Base-by-base conservation (phyloP, 2,888 invertebrate species). In the Dynastes hyllus region DNA sequence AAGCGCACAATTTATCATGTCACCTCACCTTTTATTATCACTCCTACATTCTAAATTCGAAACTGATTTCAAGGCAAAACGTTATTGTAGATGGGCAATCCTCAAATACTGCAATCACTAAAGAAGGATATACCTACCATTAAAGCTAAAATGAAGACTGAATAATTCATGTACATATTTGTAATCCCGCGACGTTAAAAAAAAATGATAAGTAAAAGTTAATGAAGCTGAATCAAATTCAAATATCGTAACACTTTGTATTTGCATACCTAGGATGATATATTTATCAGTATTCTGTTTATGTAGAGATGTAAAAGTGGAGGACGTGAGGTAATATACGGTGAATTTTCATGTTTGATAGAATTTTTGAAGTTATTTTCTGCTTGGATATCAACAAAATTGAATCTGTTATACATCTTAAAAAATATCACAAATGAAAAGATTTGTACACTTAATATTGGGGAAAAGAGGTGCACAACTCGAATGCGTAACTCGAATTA, bases 111-210 rank as follows among this genome's bases (percentile, higher is more conserved):
- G 70, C 76, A 79, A 70, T 79, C 76, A 76, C 29, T 76, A 69
- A 79, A 76, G 66, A 78, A 63, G 70, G 45, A 45, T 45, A 11
- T 45, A 80, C 22, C 16, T 67, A 78, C 69, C 73, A 75, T 76
- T 63, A 71, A 76, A 76, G 66, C 73, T 78, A 82, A 81, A 81
- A 82, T 79, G 84, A 85, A 85, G 85, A 85, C 85, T 85, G 85
- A 85, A 83, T 37, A 4, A 37, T 82, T 78, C 78, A 80, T 84
- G 84, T 85, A 84, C 77, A 85, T 84, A 85, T 78, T 81, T 82
- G 77, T 81, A 79, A 83, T 78, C 82, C 83, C 81, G 82, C 80
- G 82, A 80, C 81, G 81, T 82, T 78, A 79, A 69, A 73, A 70
- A 81, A 75, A 73, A 50, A 32, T 67, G 13, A 66, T 53, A 70